phyloP scores from a whole-genome alignment of 35 echinoderm and acorn worm genomes.

The Apostichopus japonicus region DNA sequence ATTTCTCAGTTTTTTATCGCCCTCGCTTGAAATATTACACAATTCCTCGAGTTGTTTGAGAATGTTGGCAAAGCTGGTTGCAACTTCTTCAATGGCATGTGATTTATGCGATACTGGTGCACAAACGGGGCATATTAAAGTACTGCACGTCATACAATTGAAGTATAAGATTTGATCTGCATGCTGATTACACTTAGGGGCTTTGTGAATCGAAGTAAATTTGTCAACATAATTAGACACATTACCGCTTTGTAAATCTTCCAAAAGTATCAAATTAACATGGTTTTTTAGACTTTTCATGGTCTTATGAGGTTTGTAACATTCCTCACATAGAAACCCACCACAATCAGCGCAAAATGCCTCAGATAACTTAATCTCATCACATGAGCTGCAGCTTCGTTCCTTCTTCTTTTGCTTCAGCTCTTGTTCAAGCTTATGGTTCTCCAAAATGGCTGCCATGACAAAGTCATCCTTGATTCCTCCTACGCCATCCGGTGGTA shows the following conservation, averaged over 20 bases:
- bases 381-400: neutral
- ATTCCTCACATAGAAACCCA: neutral
- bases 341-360: slow-evolving; percentile 5
- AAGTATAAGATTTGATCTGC: slow-evolving; percentile 3
- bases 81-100: slow-evolving; percentile 15
- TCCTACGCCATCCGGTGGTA: neutral
- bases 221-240: neutral
- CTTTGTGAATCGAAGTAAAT: neutral
- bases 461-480: neutral
- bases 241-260: neutral
- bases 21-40: neutral
- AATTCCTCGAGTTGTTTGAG: neutral
- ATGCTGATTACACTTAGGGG: neutral
- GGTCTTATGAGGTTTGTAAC: neutral
- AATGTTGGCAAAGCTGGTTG: neutral
- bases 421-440: neutral
- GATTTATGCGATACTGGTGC: neutral
- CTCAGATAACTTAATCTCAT: neutral
- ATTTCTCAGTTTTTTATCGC: neutral
- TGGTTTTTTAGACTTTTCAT: slow-evolving; percentile 10
- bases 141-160: slow-evolving; percentile 29
- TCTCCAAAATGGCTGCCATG: neutral
- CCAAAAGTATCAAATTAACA: neutral
- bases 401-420: neutral
- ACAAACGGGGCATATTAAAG: slow-evolving; percentile 26